A percentile compares a stretch with the other conserved stretches of the same genome.
These are phyloP conservation scores for Rhynchonycteris naso DNA, from an alignment of 2,797 vertebrate genomes.

Conservation along the genomic window DNA sequence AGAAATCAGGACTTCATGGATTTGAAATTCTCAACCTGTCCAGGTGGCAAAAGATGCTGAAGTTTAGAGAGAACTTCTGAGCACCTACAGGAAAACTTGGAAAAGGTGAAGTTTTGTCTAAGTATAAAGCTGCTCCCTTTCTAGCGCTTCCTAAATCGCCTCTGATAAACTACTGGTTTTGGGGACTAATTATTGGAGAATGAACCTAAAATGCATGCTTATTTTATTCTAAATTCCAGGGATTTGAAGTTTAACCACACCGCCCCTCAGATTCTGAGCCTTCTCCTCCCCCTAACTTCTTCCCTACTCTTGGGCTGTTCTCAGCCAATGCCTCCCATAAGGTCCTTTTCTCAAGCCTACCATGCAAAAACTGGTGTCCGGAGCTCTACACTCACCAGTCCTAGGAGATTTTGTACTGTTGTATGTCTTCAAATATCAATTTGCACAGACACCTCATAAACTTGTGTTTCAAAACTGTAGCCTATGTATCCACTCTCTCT, in stretches of 20 bases:
- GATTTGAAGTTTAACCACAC: background rate
- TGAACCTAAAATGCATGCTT: background rate
- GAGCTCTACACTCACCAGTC: background rate
- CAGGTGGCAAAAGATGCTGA: slow-evolving; percentile 44
- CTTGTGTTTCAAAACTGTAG: background rate
- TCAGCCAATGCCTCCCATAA: background rate
- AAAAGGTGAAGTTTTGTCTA: background rate
- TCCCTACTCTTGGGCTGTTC: background rate
- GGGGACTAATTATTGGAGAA: background rate
- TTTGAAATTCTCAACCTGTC: slow-evolving; percentile 31
- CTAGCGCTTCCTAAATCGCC: background rate
- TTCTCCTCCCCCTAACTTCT: background rate
- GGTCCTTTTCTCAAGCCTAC: background rate
- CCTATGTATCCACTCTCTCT: background rate
- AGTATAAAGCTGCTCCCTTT: background rate
- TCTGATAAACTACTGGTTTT: background rate
- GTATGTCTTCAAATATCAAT: background rate
- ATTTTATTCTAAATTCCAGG: background rate
- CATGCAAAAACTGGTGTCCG: background rate
- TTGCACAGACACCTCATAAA: background rate
- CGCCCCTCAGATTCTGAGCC: background rate
- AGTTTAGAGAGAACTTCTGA: slow-evolving; percentile 45
- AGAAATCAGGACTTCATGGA: background rate
- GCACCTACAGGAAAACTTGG: background rate
- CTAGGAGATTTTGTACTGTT: background rate